Base-by-base conservation (phyloP, 2,113 vertebrate genomes). In the Pimephales promelas region DNA sequence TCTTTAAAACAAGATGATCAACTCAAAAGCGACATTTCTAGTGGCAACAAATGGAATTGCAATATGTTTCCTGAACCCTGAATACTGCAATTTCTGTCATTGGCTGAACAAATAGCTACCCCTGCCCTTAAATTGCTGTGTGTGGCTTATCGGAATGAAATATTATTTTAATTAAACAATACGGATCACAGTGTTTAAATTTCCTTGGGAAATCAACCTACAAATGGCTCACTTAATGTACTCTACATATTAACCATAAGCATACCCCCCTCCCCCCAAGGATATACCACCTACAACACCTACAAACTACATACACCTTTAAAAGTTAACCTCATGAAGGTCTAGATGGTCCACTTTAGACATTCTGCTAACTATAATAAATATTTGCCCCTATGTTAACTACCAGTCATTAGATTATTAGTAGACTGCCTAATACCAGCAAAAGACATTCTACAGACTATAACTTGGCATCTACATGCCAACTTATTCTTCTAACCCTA, bases 131-230 rank as follows among this genome's bases (percentile, higher is more conserved):
- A n/a, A 45, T 43, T 47, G n/a, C 40, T 47, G 40, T 26, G 70
- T 45, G 11, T n/a, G n/a, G 22, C n/a, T 47, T 40, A 45, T 45
- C 1, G 1, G 68, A 45, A 72, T 68, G 10, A 68, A 52, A 54
- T 13, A 66, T 28, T 54, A 1, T 28, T 61, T 49, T 80, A 66
- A 80, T 72, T 72, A 72, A 26, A 72, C 70, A 72, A 47, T 24
- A 1, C 70, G 40, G 40, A n/a, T 71, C 68, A 70, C 20, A 14
- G 68, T 7, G 68, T 26, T 71, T 72, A 71, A 71, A 14, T 9
- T 71, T 45, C 16, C 68, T 5, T 10, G 68, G 40, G 68, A 71
- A 71, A 34, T 71, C 40, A n/a, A 45, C 40, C 13, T 26, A 72
- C 3, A 72, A 72, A 72, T 47, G n/a, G n/a, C 70, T 71, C 24